Conservation (phyloP, 1,140 invertebrate genomes). For the Conus ventricosus region DNA sequence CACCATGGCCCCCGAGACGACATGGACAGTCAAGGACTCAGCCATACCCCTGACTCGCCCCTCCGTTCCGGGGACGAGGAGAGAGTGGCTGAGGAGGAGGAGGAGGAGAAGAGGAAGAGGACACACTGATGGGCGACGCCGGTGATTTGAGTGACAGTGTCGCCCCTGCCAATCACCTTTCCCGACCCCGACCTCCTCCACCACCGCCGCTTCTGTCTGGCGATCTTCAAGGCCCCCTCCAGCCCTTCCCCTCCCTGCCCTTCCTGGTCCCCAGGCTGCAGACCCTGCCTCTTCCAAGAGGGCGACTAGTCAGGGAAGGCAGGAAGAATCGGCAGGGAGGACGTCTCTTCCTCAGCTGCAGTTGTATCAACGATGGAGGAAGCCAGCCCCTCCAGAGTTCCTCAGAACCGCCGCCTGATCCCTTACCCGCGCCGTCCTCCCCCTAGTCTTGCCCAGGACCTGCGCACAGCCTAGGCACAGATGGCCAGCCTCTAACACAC, state of each 20-base stretch:
- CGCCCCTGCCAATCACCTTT: conserved; percentile 38
- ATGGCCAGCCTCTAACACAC: conserved; percentile 19
- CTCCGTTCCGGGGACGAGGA: conserved; percentile 46
- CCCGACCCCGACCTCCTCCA: not conserved
- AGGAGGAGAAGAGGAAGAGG: conserved; percentile 25
- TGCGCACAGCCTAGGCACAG: conserved; percentile 22
- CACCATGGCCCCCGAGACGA: conserved; percentile 13
- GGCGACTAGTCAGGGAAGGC: not conserved
- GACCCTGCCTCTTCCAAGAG: not conserved
- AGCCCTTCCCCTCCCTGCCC: conserved; percentile 47
- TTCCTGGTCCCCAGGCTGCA: conserved; percentile 5
- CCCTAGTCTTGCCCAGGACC: conserved; percentile 24
- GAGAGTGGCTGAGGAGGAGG: conserved; percentile 41
- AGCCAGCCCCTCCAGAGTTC: too few relatives aligned
- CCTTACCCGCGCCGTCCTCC: not conserved
- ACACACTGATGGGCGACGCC: not conserved
- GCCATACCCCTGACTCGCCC: conserved; percentile 31
- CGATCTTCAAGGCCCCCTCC: not conserved
- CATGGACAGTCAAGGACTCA: conserved; percentile 30
- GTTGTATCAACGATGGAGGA: too few relatives aligned
- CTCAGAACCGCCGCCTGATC: not conserved
- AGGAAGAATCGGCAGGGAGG: too few relatives aligned
- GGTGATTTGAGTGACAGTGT: conserved; percentile 63
- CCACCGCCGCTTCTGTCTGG: not conserved
- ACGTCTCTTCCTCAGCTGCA: too few relatives aligned